phyloP scores from a whole-genome alignment of 2,888 invertebrate species.

The Tryphoninae sp. region DNA sequence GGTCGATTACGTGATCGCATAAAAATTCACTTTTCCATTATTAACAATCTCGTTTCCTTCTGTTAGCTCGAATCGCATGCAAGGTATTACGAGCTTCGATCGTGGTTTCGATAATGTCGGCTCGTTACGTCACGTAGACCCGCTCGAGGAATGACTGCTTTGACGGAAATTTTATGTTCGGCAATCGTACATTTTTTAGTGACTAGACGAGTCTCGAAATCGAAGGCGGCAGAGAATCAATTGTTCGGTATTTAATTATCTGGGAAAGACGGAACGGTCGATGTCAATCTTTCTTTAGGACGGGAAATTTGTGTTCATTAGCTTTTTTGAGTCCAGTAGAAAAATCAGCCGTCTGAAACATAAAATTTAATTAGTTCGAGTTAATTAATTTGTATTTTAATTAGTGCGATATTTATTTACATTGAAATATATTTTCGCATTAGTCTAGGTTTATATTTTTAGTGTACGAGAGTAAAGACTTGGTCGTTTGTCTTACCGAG shows the following conservation, averaged over 20 bases:
- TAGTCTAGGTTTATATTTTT: no score
- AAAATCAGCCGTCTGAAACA: no score
- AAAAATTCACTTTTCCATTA: conserved; percentile 32
- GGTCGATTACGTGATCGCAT: not conserved
- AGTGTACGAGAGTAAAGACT: no score
- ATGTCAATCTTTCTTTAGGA: conserved; percentile 50
- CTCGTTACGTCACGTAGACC: not conserved
- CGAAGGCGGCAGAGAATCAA: not conserved
- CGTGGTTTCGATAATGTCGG: conserved; percentile 1
- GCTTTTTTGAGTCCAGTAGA: no score
- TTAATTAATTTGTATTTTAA: no score
- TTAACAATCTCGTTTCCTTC: conserved; percentile 45
- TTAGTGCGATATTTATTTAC: no score
- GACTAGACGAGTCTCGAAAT: not conserved
- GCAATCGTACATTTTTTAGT: not conserved
- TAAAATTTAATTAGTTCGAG: no score
- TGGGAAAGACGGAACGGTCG: no score
- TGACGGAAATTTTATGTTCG: not conserved
- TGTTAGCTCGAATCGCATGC: conserved; percentile 7
- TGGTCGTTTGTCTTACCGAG: no score
- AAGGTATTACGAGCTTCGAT: not conserved
- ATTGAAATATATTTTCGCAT: no score
- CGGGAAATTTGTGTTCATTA: conserved; percentile 42
- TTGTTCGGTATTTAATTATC: no score
- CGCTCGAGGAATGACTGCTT: not conserved